Percentiles rank a stretch among this genome's conserved stretches.
These are phyloP conservation scores for Nothoprocta pentlandii DNA, from an alignment of 2,113 vertebrate genomes.

Conservation along the genomic window DNA sequence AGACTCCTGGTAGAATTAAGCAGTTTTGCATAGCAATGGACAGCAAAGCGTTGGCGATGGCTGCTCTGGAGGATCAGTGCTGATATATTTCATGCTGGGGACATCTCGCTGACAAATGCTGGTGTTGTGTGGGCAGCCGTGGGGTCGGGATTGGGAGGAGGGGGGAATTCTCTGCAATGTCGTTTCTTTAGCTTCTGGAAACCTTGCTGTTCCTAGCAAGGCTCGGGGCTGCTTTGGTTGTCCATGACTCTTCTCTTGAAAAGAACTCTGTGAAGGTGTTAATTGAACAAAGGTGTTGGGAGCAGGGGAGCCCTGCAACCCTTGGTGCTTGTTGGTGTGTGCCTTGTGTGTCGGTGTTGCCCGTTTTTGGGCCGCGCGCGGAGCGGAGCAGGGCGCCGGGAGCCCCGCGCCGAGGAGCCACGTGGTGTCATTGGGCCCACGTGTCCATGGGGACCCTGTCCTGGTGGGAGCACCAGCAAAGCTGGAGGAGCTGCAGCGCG, in stretches of 20 bases:
- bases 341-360: not conserved
- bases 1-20: constrained; percentile 12
- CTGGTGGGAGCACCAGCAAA: not conserved
- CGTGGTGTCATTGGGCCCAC: too few species aligned
- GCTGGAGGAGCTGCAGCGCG: not conserved
- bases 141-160: not conserved
- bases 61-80: not conserved
- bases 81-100: not conserved
- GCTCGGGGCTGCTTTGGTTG: not conserved
- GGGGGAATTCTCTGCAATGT: not conserved
- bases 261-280: not conserved
- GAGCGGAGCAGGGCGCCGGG: not conserved
- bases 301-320: too few species aligned
- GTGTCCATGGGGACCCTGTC: not conserved
- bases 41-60: not conserved
- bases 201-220: not conserved
- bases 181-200: not conserved
- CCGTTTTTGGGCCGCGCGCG: not conserved
- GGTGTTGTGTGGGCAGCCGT: not conserved
- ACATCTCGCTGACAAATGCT: not conserved
- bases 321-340: not conserved
- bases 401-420: not conserved
- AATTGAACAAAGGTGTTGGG: not conserved
- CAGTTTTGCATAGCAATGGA: not conserved
- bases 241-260: not conserved